Percentiles rank a stretch among this genome's conserved stretches.
phyloP scores from a whole-genome alignment of 2,797 vertebrate species.

The Sebastiscus tertius region DNA sequence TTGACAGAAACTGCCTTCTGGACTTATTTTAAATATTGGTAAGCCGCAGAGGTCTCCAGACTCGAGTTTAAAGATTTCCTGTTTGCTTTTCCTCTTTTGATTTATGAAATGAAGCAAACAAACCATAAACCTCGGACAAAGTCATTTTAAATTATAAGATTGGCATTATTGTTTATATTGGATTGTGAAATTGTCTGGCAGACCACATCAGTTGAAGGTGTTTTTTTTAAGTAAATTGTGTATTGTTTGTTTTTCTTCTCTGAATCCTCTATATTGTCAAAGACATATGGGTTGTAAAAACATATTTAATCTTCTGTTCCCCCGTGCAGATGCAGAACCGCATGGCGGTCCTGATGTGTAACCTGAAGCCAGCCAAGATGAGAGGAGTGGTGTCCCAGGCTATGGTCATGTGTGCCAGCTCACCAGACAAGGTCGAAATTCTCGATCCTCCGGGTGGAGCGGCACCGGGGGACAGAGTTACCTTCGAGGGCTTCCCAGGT shows the following conservation, averaged over 20 bases:
- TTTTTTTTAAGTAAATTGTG: background rate
- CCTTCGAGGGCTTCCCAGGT: conserved; percentile 93
- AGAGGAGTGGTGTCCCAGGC: conserved; percentile 95
- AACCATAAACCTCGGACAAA: conserved; percentile 30
- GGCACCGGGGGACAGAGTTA: conserved; percentile 92
- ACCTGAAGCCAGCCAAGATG: conserved; percentile 98
- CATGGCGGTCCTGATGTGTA: conserved; percentile 94
- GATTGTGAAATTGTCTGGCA: conserved; percentile 18
- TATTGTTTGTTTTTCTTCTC: conserved; percentile 1
- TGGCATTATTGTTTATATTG: conserved; percentile 13
- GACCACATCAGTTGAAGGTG: conserved; percentile 14
- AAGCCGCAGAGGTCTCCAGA: conserved; percentile 34
- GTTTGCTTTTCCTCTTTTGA: conserved; percentile 29
- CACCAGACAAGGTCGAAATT: conserved; percentile 95
- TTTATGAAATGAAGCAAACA: conserved; percentile 42
- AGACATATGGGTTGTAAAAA: background rate
- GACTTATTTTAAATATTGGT: conserved; percentile 33
- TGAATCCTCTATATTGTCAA: background rate
- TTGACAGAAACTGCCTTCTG: conserved; percentile 30
- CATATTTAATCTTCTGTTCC: background rate
- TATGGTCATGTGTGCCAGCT: conserved; percentile 98
- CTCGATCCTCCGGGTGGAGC: conserved; percentile 90
- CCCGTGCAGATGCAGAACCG: conserved; percentile 94
- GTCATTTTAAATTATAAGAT: conserved; percentile 11
- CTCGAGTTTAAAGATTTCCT: conserved; percentile 31